phyloP scores from a whole-genome alignment of 1,140 invertebrate genomes.

The Belonocnema kinseyi region DNA sequence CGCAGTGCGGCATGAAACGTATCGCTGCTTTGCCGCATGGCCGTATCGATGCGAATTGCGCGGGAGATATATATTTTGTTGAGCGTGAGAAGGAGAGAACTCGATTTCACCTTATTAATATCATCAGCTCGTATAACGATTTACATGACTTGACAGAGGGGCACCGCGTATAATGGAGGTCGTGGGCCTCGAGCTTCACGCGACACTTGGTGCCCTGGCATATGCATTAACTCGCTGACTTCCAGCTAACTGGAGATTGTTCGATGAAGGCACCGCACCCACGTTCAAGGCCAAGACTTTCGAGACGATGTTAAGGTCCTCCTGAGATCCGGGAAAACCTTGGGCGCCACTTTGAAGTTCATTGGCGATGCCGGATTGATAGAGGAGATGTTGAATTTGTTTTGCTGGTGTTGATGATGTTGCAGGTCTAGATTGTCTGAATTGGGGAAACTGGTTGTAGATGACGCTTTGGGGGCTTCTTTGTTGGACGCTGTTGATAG shows the following conservation, averaged over 20 bases:
- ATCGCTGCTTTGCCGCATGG: background rate
- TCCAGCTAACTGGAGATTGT: constrained; percentile 46
- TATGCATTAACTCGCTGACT: constrained; percentile 40
- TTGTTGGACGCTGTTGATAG: constrained; percentile 47
- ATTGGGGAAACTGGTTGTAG: constrained; percentile 61
- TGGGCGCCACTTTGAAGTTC: constrained; percentile 61
- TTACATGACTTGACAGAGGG: constrained; percentile 29
- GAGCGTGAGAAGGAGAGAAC: constrained; percentile 47
- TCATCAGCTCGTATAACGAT: constrained; percentile 15
- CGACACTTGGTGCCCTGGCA: constrained; percentile 40
- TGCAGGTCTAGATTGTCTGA: constrained; percentile 48
- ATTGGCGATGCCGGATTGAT: constrained; percentile 78
- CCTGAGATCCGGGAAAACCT: constrained; percentile 73
- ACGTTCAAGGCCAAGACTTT: constrained; percentile 87
- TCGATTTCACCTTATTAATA: constrained; percentile 52
- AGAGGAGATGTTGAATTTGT: constrained; percentile 80
- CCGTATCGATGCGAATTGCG: constrained; percentile 3
- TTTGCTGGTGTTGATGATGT: constrained; percentile 74
- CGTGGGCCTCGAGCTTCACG: constrained; percentile 39
- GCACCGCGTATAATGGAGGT: background rate
- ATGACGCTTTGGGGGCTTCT: constrained; percentile 50
- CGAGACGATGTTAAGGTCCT: constrained; percentile 87
- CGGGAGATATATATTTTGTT: constrained; percentile 16
- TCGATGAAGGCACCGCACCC: constrained; percentile 68
- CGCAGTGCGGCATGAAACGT: background rate